These are phyloP conservation scores for Notolepis coatsorum DNA, from an alignment of 2,797 vertebrate genomes.

Conservation along the genomic window DNA sequence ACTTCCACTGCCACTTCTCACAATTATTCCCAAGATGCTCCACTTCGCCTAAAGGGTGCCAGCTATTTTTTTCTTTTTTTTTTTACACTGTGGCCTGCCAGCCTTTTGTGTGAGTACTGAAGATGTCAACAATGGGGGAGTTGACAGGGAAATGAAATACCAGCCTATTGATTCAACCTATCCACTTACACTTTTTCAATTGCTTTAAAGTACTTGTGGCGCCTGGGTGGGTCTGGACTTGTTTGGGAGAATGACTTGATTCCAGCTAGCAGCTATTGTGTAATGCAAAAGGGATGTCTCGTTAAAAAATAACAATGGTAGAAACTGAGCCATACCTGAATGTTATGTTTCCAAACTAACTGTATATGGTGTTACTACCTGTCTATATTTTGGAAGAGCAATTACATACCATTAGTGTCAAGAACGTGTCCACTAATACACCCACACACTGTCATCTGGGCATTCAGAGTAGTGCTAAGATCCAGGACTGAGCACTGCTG, in stretches of 20 bases:
- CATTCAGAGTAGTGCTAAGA: conserved; percentile 30
- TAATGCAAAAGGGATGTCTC: conserved; percentile 50
- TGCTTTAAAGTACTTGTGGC: conserved; percentile 63
- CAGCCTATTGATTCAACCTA: conserved; percentile 70
- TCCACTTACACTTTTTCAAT: conserved; percentile 70
- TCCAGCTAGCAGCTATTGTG: conserved; percentile 61
- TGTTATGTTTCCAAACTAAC: conserved; percentile 23
- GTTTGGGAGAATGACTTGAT: conserved; percentile 62
- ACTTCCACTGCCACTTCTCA: conserved; percentile 66
- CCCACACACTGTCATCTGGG: conserved; percentile 1
- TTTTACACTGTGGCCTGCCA: conserved; percentile 56
- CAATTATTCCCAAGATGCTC: conserved; percentile 68
- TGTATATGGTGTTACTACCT: conserved; percentile 28
- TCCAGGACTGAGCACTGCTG: too few relatives aligned
- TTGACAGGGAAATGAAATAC: conserved; percentile 59
- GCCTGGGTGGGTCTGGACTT: conserved; percentile 61
- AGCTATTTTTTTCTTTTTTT: too few relatives aligned
- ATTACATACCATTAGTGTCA: conserved; percentile 52
- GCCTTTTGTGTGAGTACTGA: conserved; percentile 64
- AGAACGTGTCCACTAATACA: conserved; percentile 11
- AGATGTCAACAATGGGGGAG: conserved; percentile 65
- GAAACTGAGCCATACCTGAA: conserved; percentile 51
- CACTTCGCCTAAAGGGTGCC: conserved; percentile 47
- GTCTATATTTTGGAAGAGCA: conserved; percentile 43
- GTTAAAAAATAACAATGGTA: conserved; percentile 55